Evolutionary conservation across 2,113 vertebrate genomes (phyloP), one percentile per base, ranked within the genome.

Genomic region (Corythornis madagascariensis): DNA sequence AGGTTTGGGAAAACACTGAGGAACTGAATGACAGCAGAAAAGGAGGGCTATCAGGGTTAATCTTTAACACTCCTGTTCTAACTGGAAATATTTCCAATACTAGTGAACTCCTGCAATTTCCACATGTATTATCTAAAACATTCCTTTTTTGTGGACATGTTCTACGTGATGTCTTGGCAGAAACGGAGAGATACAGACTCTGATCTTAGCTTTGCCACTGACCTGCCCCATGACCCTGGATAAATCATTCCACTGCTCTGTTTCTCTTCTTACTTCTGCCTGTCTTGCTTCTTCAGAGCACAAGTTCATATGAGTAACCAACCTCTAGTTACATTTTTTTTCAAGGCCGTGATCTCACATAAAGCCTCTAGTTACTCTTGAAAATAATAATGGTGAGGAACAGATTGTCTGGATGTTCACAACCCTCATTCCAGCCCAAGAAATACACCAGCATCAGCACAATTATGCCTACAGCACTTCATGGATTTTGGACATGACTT

Each of bases 231-330:
- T 92, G 92, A 96, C 94, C 92, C 89, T 10, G 57, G 91, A 92
- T 94, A 96, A 94, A 92, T 95, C 94, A 93, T 96, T 92, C 76
- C 84, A 67, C 70, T 83, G 81, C 20, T 95, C 91, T 85, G 78
- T 53, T 95, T 94, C 86, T 92, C 67, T 66, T 94, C 90, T 82
- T 47, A 17, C 50, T 72, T 88, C 43, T 87, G 81, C 71, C 66
- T 92, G 92, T 83, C 56, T 83, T 63, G 43, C 71, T 52, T 69
- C 77, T 82, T 88, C 16, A 82, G 59, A 76, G 67, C 40, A 92
- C 25, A 70, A 84, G 75, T 55, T 88, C 89, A 74, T 7, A 67
- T 7, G 6, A 88, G 64, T 17, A 90, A n/a, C 43, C 35, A 85
- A 48, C 16, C 35, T 42, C 64, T 82, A 80, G 35, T 73, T 80